Percentiles rank a stretch among this genome's conserved stretches.
Evolutionary conservation across 2,113 vertebrate genomes (phyloP).

Genomic region (Phalacrocorax carbo): DNA sequence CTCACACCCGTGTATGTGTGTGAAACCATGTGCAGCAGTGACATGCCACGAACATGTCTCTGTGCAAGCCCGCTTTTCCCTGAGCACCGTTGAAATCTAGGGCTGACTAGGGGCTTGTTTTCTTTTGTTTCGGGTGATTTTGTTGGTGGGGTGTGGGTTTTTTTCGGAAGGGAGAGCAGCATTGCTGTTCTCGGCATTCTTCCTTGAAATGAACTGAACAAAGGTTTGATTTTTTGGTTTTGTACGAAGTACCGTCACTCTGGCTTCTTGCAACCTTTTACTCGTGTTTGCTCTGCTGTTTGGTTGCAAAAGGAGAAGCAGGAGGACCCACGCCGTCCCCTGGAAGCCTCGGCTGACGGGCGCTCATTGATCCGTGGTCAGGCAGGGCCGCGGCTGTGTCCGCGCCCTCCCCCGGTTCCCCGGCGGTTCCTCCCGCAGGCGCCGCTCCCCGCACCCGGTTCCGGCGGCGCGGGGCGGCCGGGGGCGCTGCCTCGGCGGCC

Average conservation of each 20-base stretch:
- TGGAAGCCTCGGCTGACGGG: constrained; percentile 6
- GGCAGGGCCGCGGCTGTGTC: background rate
- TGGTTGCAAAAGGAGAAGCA: background rate
- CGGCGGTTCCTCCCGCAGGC: background rate
- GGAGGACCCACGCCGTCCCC: background rate
- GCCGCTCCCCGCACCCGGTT: accelerated
- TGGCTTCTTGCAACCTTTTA: background rate
- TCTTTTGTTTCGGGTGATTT: background rate
- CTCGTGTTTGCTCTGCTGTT: background rate
- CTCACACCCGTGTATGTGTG: no score
- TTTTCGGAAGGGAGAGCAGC: background rate
- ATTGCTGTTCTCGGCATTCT: background rate
- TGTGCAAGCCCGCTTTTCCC: background rate
- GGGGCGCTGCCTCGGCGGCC: background rate
- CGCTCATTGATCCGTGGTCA: background rate
- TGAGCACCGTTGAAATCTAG: background rate
- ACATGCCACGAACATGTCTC: no score
- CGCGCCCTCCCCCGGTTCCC: background rate
- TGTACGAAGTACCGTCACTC: background rate
- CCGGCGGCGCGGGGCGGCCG: background rate
- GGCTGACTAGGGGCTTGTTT: background rate
- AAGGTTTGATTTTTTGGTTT: background rate
- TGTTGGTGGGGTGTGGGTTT: background rate
- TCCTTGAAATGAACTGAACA: background rate
- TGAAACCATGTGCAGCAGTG: no score